These are phyloP conservation scores for Pyrrhia umbra DNA, from an alignment of 2,888 invertebrate species.

Conservation along the genomic window DNA sequence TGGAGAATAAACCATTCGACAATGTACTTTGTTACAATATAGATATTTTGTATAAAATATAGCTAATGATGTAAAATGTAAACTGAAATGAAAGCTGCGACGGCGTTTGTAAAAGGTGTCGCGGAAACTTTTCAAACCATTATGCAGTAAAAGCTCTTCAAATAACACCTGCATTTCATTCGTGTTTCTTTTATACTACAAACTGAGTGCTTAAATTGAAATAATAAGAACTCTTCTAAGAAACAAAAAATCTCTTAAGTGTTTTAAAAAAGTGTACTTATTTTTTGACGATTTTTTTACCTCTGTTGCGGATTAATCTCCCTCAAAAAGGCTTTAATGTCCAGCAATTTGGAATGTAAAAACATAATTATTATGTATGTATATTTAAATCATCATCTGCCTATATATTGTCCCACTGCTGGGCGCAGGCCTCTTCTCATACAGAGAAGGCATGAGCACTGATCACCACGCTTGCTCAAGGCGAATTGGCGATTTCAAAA, in stretches of 20 bases:
- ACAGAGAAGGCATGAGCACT: no score
- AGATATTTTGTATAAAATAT: not conserved
- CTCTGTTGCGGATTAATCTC: no score
- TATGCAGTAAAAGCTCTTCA: conserved; percentile 24
- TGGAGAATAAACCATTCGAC: not conserved
- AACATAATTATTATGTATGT: no score
- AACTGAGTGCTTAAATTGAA: not conserved
- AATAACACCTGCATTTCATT: conserved; percentile 9
- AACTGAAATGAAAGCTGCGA: conserved; percentile 1
- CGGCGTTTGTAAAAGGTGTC: not conserved
- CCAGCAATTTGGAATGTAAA: no score
- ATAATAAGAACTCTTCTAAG: not conserved
- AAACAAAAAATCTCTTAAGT: not conserved
- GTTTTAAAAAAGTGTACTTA: no score
- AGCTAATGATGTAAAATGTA: not conserved
- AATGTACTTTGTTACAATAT: not conserved
- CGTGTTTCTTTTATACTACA: conserved; percentile 4
- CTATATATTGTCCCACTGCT: no score
- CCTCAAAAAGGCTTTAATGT: no score
- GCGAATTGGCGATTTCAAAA: no score
- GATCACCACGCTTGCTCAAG: no score
- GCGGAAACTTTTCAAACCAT: conserved; percentile 16
- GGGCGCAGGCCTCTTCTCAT: no score
- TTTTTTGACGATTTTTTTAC: no score
- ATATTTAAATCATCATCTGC: no score